Evolutionary conservation across 2,888 invertebrate genomes (phyloP), one percentile per base, ranked within the genome.

Genomic region (Bellardia pandia): DNA sequence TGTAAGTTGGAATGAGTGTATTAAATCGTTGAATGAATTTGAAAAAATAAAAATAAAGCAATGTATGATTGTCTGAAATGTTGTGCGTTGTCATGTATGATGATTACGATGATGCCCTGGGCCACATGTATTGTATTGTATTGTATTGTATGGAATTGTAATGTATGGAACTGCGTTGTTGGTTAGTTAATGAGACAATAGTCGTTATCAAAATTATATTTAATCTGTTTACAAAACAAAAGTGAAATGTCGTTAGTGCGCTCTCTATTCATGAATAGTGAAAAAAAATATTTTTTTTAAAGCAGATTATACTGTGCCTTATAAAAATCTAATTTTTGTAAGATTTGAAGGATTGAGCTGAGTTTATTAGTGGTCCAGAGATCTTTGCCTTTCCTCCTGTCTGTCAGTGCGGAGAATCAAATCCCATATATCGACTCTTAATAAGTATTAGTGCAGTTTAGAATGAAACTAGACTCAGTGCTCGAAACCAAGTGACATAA

Each of bases 51-150:
- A 23, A 72, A 40, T 16, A 14, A 6, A 30, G 30, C 9, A 64
- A 68, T 68, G 53, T 23, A 60, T 56, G 53, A 8, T 7, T 16
- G 40, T 16, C 8, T 66, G 13, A 72, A 75, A 72, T 69, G 3
- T 74, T 75, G 68, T 53, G 45, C n/a, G 74, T 68, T 81, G 74
- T 75, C 66, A 74, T 81, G 66, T 9, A 48, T 66, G 33, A 30
- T 71, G 69, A 51, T 51, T 8, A 3, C 40, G 56, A 45, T 81
- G 78, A 79, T 53, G 78, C 86, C 76, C 30, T 53, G 64, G 77
- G 86, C 80, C 84, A 69, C 77, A 87, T 76, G 77, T 66, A 68
- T 80, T 83, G 71, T 71, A 71, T 79, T 76, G 77, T 66, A 68
- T 80, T 83, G 71, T 71, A 71, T 79, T 66, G 62, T 66, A 45